Evolutionary conservation across 1,140 invertebrate species (phyloP).

Genomic region (Glomeris maerens): DNA sequence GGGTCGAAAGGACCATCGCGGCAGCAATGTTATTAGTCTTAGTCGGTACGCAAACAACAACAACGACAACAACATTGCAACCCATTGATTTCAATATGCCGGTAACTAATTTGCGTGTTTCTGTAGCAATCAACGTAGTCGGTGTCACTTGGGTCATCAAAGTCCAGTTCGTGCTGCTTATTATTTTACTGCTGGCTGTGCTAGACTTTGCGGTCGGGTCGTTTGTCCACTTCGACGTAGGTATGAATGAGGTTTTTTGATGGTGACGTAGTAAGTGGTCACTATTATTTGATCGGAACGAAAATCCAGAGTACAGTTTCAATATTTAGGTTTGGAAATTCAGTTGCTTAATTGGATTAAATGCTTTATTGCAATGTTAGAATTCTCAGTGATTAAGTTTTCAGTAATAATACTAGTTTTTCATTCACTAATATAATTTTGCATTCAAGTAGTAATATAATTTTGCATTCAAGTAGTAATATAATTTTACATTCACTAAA

Average conservation of each 20-base stretch:
- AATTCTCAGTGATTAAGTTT: no score
- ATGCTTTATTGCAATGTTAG: no score
- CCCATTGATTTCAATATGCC: conserved; percentile 3
- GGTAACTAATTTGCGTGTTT: conserved; percentile 3
- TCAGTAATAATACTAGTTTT: no score
- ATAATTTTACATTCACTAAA: not conserved
- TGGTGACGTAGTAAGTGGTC: no score
- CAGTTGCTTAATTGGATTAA: no score
- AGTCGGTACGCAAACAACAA: conserved; percentile 33
- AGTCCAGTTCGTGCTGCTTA: conserved; percentile 66
- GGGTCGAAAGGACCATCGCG: conserved; percentile 60
- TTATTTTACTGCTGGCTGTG: conserved; percentile 68
- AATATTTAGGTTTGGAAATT: no score
- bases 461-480: no score
- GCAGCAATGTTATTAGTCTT: conserved; percentile 63
- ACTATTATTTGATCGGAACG: no score
- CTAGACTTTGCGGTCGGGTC: conserved; percentile 79
- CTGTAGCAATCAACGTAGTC: conserved; percentile 63
- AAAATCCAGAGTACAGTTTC: no score
- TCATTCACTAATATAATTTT: no score
- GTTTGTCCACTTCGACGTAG: conserved; percentile 44
- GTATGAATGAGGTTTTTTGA: conserved; percentile 7
- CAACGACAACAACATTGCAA: conserved; percentile 2
- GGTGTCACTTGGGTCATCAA: conserved; percentile 90
- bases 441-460: no score